A percentile compares a stretch with the other conserved stretches of the same genome.
Conservation (phyloP, 2,888 invertebrate species). For the Parnassius orleans region DNA sequence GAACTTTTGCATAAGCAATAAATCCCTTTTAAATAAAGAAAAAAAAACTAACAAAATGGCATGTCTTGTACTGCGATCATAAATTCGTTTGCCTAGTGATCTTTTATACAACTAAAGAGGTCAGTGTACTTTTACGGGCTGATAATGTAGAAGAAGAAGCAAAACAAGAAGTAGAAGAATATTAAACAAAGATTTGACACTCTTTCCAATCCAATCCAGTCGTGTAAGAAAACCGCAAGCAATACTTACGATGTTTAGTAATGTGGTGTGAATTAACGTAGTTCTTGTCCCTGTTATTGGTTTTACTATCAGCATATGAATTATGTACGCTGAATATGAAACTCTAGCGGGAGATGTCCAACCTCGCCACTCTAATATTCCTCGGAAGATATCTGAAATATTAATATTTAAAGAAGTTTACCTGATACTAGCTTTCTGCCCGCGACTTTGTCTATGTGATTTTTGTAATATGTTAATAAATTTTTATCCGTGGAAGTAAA, state of each 20-base stretch:
- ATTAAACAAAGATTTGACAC: too few relatives aligned
- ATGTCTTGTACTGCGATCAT: background rate
- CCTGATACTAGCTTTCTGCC: too few relatives aligned
- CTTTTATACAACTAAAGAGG: too few relatives aligned
- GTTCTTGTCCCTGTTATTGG: constrained; percentile 23
- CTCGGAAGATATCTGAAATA: constrained; percentile 32
- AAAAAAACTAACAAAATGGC: background rate
- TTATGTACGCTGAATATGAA: constrained; percentile 30
- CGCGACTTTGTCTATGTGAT: background rate
- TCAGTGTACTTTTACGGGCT: too few relatives aligned
- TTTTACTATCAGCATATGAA: constrained; percentile 29
- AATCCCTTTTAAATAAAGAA: background rate
- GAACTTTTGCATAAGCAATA: too few relatives aligned
- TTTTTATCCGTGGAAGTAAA: background rate
- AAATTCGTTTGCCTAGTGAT: background rate
- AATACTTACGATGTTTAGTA: background rate
- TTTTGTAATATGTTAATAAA: background rate
- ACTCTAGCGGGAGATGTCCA: constrained; percentile 30
- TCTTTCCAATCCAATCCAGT: background rate
- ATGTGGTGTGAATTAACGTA: background rate
- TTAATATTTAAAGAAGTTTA: background rate
- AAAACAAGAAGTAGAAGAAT: too few relatives aligned
- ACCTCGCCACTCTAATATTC: constrained; percentile 30
- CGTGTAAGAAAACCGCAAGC: background rate
- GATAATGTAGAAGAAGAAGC: too few relatives aligned